Conservation (phyloP, 1,140 invertebrate species). For the Papilio glaucus region DNA sequence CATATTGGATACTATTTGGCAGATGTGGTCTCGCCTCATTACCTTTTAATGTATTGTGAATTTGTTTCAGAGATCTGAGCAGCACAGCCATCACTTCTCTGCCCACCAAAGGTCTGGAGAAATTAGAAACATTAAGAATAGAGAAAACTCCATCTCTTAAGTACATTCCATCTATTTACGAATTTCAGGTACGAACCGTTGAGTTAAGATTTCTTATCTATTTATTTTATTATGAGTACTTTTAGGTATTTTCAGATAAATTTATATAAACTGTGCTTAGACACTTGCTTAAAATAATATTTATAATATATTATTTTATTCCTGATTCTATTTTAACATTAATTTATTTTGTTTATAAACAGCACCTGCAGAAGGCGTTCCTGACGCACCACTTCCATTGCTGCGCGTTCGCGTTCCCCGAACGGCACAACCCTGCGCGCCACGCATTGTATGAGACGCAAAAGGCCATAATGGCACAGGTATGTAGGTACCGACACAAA, state of each 20-base stretch:
- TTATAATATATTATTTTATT: no score
- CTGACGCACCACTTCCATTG: constrained; percentile 95
- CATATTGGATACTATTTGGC: no score
- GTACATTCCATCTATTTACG: constrained; percentile 92
- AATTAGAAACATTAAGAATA: constrained; percentile 88
- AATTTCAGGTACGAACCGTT: constrained; percentile 85
- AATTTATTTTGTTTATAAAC: constrained; percentile 19
- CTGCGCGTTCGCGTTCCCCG: constrained; percentile 93
- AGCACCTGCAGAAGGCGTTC: constrained; percentile 64
- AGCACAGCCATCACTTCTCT: constrained; percentile 88
- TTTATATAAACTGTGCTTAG: no score
- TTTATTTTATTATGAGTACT: neutral
- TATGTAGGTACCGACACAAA: constrained; percentile 34
- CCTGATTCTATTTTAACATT: no score
- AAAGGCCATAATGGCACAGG: constrained; percentile 71
- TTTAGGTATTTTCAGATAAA: no score
- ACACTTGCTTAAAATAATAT: neutral
- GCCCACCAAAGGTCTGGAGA: constrained; percentile 89
- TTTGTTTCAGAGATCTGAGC: constrained; percentile 84
- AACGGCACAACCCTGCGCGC: constrained; percentile 88
- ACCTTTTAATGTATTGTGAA: constrained; percentile 66
- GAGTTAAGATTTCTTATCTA: neutral
- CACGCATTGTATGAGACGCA: constrained; percentile 85
- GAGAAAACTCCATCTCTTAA: constrained; percentile 89
- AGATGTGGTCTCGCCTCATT: no score